A percentile compares a stretch with the other conserved stretches of the same genome.
Evolutionary conservation across 2,797 vertebrate species (phyloP).

Genomic region (Fistularia tabacaria): DNA sequence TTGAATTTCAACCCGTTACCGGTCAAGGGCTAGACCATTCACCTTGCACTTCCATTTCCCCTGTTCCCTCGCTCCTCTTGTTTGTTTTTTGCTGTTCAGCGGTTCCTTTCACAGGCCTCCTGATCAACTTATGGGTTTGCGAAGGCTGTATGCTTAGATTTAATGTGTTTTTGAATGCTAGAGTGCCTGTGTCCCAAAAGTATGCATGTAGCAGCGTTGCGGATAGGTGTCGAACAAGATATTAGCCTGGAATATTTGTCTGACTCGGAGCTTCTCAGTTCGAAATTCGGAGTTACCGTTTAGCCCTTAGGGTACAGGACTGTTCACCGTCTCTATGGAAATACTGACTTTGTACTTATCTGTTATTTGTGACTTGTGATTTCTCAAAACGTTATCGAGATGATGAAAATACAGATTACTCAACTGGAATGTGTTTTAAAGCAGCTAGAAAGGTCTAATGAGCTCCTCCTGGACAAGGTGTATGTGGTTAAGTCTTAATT

Average conservation of each 20-base stretch:
- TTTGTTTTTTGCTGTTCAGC: conserved; percentile 12
- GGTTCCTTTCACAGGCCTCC: conserved; percentile 50
- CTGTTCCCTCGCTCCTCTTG: conserved; percentile 3
- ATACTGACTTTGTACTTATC: conserved; percentile 49
- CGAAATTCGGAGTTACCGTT: conserved; percentile 29
- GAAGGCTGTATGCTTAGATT: conserved; percentile 35
- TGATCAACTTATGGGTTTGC: conserved; percentile 61
- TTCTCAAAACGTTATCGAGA: conserved; percentile 54
- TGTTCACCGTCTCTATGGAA: conserved; percentile 58
- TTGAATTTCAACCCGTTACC: conserved; percentile 44
- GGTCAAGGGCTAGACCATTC: conserved; percentile 65
- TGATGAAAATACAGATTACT: conserved; percentile 37
- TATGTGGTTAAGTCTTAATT: conserved; percentile 47
- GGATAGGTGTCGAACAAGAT: conserved; percentile 35
- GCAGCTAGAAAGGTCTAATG: conserved; percentile 36
- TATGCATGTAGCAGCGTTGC: conserved; percentile 67
- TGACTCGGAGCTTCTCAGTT: conserved; percentile 23
- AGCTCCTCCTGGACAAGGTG: conserved; percentile 32
- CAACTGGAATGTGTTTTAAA: conserved; percentile 69
- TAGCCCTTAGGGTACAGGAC: conserved; percentile 54
- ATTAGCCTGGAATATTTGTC: conserved; percentile 31
- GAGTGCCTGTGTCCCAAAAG: conserved; percentile 52
- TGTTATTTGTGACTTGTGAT: conserved; percentile 38
- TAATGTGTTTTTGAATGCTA: conserved; percentile 39
- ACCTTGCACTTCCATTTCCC: conserved; percentile 47